Base-by-base conservation (phyloP, 2,797 vertebrate genomes). In the Melanotaenia parkinsoni region DNA sequence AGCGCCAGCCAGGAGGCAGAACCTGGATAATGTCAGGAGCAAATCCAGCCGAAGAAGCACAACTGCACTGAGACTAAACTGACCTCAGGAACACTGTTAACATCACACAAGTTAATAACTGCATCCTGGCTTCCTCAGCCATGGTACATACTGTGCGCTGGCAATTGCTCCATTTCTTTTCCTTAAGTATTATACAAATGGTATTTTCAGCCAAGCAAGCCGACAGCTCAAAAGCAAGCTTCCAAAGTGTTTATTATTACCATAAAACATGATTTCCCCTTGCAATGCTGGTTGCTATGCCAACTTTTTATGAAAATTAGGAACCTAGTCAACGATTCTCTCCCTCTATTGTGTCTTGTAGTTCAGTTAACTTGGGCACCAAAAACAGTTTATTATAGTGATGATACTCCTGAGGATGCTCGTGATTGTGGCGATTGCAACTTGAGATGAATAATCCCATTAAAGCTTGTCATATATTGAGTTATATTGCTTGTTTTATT, bases 211-310 rank as follows among this genome's bases (percentile, higher is more conserved):
- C 62, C 28, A 10, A 70, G 59, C 40, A 35, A 58, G 50, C 54
- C 16, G 16, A 71, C 59, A 32, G 80, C 84, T 76, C 47, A 9
- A 6, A 86, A 83, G 69, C 79, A 70, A 3, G 63, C 83, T 86
- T 61, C 58, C 10, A 83, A 84, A 33, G 61, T 77, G 74, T 79
- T 74, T 74, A 79, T 82, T 77, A 80, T 75, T 62, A 68, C 70
- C 73, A 74, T 79, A 72, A 83, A 79, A 76, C 58, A 62, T 50
- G 33, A 72, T 69, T 77, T 85, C 73, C 65, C 50, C 67, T 24
- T 20, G 58, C 60, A 51, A 70, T 57, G 58, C 40, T 54, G 56
- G 91, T 88, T 89, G 85, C 88, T 77, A 87, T 86, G 90, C 82
- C 87, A 84, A 89, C 86, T 76, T 77, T 76, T 76, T 61, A 66